Evolutionary conservation across 2,888 invertebrate species (phyloP).

Genomic region (Xanthorhoe spadicearia): DNA sequence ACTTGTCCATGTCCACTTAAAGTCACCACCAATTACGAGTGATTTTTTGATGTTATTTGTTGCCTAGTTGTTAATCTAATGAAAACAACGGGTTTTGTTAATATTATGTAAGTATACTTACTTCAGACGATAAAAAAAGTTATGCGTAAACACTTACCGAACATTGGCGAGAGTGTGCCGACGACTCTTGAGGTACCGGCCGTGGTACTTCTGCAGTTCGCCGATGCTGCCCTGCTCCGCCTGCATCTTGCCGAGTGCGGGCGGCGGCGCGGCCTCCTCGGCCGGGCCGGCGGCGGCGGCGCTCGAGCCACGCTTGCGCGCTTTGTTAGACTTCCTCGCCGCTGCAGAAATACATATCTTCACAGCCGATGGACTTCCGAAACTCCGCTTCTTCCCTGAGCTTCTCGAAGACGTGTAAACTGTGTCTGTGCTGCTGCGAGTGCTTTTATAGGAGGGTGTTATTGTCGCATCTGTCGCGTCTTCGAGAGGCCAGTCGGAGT

Average conservation of each 20-base stretch:
- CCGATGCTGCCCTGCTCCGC: constrained; percentile 96
- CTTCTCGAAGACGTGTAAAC: constrained; percentile 79
- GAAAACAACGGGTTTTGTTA: neutral
- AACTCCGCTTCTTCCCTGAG: constrained; percentile 81
- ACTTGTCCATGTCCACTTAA: constrained; percentile 4
- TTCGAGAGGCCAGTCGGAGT: constrained; percentile 85
- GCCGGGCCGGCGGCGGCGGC: constrained; percentile 65
- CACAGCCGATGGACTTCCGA: constrained; percentile 85
- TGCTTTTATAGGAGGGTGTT: constrained; percentile 81
- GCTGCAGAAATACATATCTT: constrained; percentile 84
- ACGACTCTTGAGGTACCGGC: constrained; percentile 92
- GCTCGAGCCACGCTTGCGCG: constrained; percentile 80
- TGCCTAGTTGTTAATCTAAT: neutral
- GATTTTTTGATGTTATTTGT: neutral
- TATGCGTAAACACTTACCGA: constrained; percentile 90
- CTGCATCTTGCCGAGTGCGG: constrained; percentile 90
- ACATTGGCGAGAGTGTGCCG: constrained; percentile 96
- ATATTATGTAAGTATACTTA: neutral
- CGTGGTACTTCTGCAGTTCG: constrained; percentile 95
- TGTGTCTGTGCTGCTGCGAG: constrained; percentile 80
- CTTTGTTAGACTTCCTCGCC: constrained; percentile 80
- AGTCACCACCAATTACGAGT: neutral
- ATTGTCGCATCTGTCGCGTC: constrained; percentile 80
- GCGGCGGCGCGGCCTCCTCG: constrained; percentile 66
- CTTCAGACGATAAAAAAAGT: neutral